Conservation (phyloP, 2,113 vertebrate genomes). For the Ictidomys tridecemlineatus region DNA sequence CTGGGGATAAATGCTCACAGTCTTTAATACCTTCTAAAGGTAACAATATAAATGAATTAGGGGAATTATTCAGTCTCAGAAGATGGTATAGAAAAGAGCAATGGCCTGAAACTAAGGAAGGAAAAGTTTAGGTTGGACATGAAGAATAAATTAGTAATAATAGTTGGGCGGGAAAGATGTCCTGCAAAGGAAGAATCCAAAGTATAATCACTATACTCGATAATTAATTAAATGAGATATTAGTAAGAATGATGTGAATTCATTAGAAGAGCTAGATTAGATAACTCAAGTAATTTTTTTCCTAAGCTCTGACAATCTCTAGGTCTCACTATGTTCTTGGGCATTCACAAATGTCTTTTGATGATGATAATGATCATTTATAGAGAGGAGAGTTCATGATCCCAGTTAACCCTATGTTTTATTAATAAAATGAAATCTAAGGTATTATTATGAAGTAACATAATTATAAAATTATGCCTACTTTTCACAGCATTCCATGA, state of each 20-base stretch:
- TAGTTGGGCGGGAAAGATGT: constrained; percentile 76
- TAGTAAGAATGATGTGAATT: constrained; percentile 80
- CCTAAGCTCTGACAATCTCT: constrained; percentile 69
- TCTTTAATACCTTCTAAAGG: constrained; percentile 69
- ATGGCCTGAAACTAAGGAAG: constrained; percentile 81
- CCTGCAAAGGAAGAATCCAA: constrained; percentile 62
- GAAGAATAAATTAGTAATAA: constrained; percentile 82
- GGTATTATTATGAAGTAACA: constrained; percentile 19
- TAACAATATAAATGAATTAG: constrained; percentile 59
- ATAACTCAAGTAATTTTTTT: constrained; percentile 65
- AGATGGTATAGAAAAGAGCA: constrained; percentile 79
- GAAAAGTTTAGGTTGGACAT: constrained; percentile 81
- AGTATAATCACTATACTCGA: constrained; percentile 65
- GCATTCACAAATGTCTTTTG: constrained; percentile 66
- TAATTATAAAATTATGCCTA: constrained; percentile 60
- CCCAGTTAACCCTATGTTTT: constrained; percentile 63
- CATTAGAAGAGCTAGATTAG: constrained; percentile 77
- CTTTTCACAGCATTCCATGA: background rate
- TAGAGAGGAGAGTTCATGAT: background rate
- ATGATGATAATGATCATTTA: constrained; percentile 43
- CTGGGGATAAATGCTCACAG: constrained; percentile 56
- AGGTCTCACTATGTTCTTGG: constrained; percentile 36
- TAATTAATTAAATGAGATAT: constrained; percentile 84
- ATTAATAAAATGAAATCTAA: constrained; percentile 54
- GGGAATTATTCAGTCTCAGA: constrained; percentile 64